A percentile compares a stretch with the other conserved stretches of the same genome.
These are phyloP conservation scores for Papilio polytes DNA, from an alignment of 1,140 invertebrate genomes.

Conservation along the genomic window DNA sequence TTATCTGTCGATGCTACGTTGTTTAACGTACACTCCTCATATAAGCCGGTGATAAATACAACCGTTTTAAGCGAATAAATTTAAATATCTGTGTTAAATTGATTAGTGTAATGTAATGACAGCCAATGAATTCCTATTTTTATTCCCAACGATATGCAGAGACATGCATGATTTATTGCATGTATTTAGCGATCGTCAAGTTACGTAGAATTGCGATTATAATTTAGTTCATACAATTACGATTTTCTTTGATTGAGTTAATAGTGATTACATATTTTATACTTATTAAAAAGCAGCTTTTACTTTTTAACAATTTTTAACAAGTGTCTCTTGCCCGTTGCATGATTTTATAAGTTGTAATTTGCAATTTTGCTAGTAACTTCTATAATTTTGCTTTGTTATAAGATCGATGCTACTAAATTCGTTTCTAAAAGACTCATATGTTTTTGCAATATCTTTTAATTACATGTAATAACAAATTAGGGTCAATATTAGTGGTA, in stretches of 20 bases:
- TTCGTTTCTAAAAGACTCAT: neutral
- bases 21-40: slow-evolving; percentile 44
- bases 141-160: slow-evolving; percentile 45
- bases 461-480: slow-evolving; percentile 48
- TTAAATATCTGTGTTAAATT: slow-evolving; percentile 65
- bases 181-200: slow-evolving; percentile 46
- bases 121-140: slow-evolving; percentile 69
- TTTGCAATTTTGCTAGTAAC: no score
- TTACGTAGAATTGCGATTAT: slow-evolving; percentile 11
- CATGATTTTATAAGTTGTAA: no score
- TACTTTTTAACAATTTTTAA: no score
- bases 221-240: neutral
- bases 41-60: slow-evolving; percentile 55
- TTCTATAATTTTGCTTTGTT: no score
- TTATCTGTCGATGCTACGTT: slow-evolving; percentile 65
- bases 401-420: neutral
- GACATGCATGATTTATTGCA: slow-evolving; percentile 57
- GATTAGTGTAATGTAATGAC: slow-evolving; percentile 68
- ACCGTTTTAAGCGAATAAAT: slow-evolving; percentile 56
- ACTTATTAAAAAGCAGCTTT: no score
- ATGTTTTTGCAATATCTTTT: neutral
- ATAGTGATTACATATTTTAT: neutral
- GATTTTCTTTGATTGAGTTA: no score
- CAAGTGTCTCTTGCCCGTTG: no score
- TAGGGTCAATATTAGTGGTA: neutral